Conservation (phyloP, 2,888 invertebrate genomes). For the Sthenelais limicola region DNA sequence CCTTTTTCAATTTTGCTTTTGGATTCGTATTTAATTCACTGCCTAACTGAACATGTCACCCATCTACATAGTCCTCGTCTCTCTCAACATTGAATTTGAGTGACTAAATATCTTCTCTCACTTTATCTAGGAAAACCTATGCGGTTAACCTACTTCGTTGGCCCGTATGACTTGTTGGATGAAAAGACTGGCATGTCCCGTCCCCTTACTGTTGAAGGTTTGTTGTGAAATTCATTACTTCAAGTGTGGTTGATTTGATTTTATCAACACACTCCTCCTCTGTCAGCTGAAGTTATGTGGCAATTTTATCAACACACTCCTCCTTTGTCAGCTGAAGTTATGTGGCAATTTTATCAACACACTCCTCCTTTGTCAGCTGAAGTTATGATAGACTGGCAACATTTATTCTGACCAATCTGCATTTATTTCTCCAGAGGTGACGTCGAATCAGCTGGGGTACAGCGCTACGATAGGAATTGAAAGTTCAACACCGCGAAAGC, state of each 20-base stretch:
- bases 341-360: neutral
- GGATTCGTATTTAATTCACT: too few species aligned
- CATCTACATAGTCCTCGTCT: too few species aligned
- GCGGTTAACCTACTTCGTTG: constrained; percentile 94
- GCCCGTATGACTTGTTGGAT: constrained; percentile 91
- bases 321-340: too few species aligned
- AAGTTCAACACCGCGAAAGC: constrained; percentile 88
- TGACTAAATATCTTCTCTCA: constrained; percentile 4
- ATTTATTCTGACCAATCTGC: neutral
- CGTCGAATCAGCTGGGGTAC: constrained; percentile 82
- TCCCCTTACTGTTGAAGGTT: constrained; percentile 82
- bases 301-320: too few species aligned
- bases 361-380: neutral
- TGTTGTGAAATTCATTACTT: too few species aligned
- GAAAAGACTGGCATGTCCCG: constrained; percentile 82
- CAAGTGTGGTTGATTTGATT: too few species aligned
- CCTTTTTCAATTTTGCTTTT: too few species aligned
- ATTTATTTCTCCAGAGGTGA: constrained; percentile 71
- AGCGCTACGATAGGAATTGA: constrained; percentile 93
- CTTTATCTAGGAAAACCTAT: constrained; percentile 85
- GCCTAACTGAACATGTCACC: too few species aligned
- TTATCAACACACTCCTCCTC: too few species aligned
- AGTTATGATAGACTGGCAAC: neutral
- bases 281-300: too few species aligned
- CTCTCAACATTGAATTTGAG: too few species aligned